phyloP scores from a whole-genome alignment of 1,140 invertebrate species.

The Ceratosolen fusciceps region DNA sequence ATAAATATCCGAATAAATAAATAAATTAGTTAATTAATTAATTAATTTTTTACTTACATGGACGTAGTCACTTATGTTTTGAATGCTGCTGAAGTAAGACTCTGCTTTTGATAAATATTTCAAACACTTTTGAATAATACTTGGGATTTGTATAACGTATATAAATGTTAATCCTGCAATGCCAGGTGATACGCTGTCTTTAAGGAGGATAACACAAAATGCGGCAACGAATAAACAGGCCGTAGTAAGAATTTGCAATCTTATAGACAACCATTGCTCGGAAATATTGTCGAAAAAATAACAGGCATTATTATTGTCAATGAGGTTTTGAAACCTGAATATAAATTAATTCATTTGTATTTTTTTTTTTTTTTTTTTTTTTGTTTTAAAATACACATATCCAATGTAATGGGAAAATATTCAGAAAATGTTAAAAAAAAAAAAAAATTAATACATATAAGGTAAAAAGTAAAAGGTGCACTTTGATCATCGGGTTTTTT shows the following conservation, averaged over 20 bases:
- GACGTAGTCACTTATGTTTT: slow-evolving; percentile 67
- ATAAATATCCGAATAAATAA: too few relatives aligned
- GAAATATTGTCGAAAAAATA: slow-evolving; percentile 75
- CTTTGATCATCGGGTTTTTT: too few relatives aligned
- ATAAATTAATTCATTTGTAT: neutral
- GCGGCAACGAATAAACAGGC: slow-evolving; percentile 72
- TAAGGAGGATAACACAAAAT: slow-evolving; percentile 74
- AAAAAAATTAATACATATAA: too few relatives aligned
- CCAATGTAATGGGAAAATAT: too few relatives aligned
- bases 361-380: too few relatives aligned
- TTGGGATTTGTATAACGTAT: slow-evolving; percentile 78
- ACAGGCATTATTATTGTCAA: slow-evolving; percentile 74
- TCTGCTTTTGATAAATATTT: slow-evolving; percentile 78
- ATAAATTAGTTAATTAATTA: too few relatives aligned
- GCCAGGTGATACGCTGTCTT: slow-evolving; percentile 73
- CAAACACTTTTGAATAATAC: slow-evolving; percentile 78
- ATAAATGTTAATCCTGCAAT: slow-evolving; percentile 79
- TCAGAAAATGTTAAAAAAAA: too few relatives aligned
- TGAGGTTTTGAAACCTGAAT: slow-evolving; percentile 72
- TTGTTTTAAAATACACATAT: too few relatives aligned
- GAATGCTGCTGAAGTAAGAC: slow-evolving; percentile 76
- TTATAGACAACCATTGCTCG: slow-evolving; percentile 79
- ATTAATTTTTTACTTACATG: slow-evolving; percentile 58
- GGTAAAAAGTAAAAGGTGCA: too few relatives aligned
- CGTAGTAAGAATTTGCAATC: slow-evolving; percentile 76